A percentile compares a stretch with the other conserved stretches of the same genome.
Evolutionary conservation across 2,888 invertebrate genomes (phyloP).

Genomic region (Mongoloraphidia duomilia): DNA sequence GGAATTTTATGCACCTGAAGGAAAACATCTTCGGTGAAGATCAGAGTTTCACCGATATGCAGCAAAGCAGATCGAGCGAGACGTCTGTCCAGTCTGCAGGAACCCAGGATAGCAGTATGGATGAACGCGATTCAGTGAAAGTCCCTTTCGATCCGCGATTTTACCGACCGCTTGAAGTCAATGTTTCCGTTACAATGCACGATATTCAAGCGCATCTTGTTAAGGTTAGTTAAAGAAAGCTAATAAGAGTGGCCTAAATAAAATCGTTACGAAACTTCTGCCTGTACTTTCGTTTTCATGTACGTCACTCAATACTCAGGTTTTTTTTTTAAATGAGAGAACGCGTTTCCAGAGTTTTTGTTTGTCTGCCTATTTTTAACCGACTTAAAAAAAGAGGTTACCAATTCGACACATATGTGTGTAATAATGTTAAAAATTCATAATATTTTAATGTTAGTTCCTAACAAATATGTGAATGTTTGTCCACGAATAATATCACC

Average conservation of each 20-base stretch:
- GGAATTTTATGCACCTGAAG: constrained; percentile 77
- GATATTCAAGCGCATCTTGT: constrained; percentile 91
- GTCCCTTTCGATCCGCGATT: constrained; percentile 70
- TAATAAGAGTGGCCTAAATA: neutral
- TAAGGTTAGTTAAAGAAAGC: constrained; percentile 35
- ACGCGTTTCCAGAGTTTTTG: constrained; percentile 1
- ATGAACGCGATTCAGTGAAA: constrained; percentile 47
- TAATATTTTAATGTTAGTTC: too few relatives aligned
- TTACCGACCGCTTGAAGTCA: constrained; percentile 81
- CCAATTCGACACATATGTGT: too few relatives aligned
- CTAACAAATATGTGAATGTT: too few relatives aligned
- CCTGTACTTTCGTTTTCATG: neutral
- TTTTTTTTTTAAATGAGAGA: neutral
- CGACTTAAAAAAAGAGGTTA: too few relatives aligned
- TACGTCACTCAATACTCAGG: neutral
- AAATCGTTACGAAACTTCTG: too few relatives aligned
- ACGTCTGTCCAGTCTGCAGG: constrained; percentile 18
- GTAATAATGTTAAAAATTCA: too few relatives aligned
- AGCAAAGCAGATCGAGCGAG: constrained; percentile 40
- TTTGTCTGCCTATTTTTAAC: too few relatives aligned
- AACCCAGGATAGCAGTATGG: constrained; percentile 28
- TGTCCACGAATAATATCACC: too few relatives aligned
- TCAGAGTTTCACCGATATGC: constrained; percentile 88
- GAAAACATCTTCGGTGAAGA: constrained; percentile 97
- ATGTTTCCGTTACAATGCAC: constrained; percentile 84